Evolutionary conservation across 2,113 vertebrate genomes (phyloP), one percentile per base, ranked within the genome.

Genomic region (Tychaedon coryphoeus): DNA sequence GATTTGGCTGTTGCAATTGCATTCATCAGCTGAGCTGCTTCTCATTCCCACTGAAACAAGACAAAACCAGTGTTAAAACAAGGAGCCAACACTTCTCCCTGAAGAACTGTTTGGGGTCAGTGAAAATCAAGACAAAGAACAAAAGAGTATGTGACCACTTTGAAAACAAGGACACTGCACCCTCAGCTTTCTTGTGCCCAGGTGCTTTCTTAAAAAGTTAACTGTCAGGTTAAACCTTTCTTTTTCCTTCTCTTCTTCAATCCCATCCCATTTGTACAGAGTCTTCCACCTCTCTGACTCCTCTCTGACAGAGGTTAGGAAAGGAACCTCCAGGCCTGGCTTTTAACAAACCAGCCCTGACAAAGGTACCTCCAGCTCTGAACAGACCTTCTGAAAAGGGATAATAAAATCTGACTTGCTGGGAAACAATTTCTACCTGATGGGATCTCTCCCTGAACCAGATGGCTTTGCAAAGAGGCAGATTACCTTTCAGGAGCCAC

Each of bases 1-100:
- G 47, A 97, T 31, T 3, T 97, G 90, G 17, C 98, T 98, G 74
- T 95, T 95, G 92, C 99, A 99, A 5, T 95, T 64, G 72, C 99
- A 99, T 10, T 53, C 56, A 1, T 92, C 95, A 6, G 50, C 54
- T 20, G 40, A 31, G n/a, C 73, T 29, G 66, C 97, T 78, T 87
- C 97, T 86, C 19, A 86, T 95, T 61, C 84, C 93, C 87, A 16
- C 96, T 97, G 88, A 73, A 96, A 81, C 13, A 67, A 65, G 58
- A 76, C 5, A 57, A 78, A 88, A 61, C 7, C 50, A 86, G 18
- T 23, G 18, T 67, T 64, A 93, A 48, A 86, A 58, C 12, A 42
- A 82, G 36, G 45, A 77, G 12, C n/a, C 67, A 57, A 40, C 10
- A 14, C 31, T 60, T 45, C 2, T 48, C 53, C 36, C 58, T 58